Percentiles rank a stretch among this genome's conserved stretches.
Evolutionary conservation across 2,888 invertebrate species (phyloP).

Genomic region (Dryomyza anilis): DNA sequence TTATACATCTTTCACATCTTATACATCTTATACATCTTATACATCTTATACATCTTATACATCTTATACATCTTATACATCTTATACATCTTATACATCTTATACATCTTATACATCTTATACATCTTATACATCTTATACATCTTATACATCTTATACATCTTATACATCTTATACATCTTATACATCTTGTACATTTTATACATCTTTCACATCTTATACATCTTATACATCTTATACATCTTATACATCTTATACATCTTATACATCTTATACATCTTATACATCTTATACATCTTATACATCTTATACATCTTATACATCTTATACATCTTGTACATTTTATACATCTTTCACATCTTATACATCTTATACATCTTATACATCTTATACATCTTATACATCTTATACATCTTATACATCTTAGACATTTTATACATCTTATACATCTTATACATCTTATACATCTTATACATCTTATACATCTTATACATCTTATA

Average conservation of each 20-base stretch:
- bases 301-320: background rate
- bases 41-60: background rate
- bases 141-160: background rate
- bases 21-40: background rate
- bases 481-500: background rate
- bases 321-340: no score
- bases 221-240: no score
- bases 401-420: background rate
- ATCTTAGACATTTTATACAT: no score
- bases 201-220: no score
- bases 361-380: background rate
- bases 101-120: background rate
- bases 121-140: background rate
- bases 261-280: background rate
- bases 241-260: background rate
- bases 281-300: background rate
- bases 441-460: background rate
- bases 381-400: background rate
- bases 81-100: background rate
- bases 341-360: no score
- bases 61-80: background rate
- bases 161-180: background rate
- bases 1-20: no score
- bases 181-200: no score
- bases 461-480: background rate